phyloP scores from a whole-genome alignment of 2,113 vertebrate species.

The Arothron firmamentum region DNA sequence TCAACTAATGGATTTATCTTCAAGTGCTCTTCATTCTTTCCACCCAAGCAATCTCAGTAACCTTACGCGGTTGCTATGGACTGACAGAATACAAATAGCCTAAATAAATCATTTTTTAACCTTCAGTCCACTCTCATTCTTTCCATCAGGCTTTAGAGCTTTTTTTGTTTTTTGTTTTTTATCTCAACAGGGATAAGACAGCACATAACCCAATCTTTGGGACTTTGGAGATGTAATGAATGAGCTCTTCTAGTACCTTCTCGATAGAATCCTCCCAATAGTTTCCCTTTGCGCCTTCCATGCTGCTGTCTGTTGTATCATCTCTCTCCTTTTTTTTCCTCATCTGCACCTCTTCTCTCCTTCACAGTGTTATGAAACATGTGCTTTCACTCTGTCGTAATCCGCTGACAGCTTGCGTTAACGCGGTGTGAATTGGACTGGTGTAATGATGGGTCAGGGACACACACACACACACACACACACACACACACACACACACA shows the following conservation, averaged over 20 bases:
- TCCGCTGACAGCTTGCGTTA: conserved; percentile 67
- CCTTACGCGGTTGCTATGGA: neutral
- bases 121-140: neutral
- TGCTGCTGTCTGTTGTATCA: neutral
- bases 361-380: conserved; percentile 38
- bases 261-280: neutral
- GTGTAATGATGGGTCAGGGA: conserved; percentile 65
- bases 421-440: conserved; percentile 50
- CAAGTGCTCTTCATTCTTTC: too few species aligned
- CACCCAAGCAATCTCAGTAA: neutral
- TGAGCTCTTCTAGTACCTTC: neutral
- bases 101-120: neutral
- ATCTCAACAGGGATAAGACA: neutral
- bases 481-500: too few species aligned
- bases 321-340: conserved; percentile 5
- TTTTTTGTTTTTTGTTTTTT: too few species aligned
- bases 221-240: neutral
- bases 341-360: conserved; percentile 10
- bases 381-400: conserved; percentile 54
- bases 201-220: too few species aligned
- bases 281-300: conserved; percentile 18
- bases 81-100: neutral
- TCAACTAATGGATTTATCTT: too few species aligned
- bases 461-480: conserved; percentile 47
- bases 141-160: neutral